These are phyloP conservation scores for Pachycephus smyrnensis DNA, from an alignment of 2,888 invertebrate species.

Conservation along the genomic window DNA sequence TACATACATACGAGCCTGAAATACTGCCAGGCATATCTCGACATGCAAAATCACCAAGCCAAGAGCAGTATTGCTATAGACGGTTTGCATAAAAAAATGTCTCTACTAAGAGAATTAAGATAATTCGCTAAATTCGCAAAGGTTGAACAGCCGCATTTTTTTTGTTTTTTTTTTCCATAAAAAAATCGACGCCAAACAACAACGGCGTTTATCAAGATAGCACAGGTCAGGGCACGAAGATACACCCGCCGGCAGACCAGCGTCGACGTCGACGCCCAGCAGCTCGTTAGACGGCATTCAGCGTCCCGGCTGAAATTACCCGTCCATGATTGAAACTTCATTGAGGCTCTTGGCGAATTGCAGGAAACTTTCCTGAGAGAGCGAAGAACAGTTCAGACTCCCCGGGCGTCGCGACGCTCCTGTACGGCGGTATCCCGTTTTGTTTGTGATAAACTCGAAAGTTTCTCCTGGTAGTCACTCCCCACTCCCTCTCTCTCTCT, in stretches of 20 bases:
- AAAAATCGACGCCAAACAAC: neutral
- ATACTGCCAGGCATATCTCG: neutral
- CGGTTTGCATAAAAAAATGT: no score
- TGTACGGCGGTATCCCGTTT: neutral
- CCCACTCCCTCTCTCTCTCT: no score
- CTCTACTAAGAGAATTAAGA: neutral
- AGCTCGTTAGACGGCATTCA: slow-evolving; percentile 38
- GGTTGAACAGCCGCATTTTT: neutral
- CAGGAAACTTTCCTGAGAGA: slow-evolving; percentile 27
- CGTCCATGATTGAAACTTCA: slow-evolving; percentile 38
- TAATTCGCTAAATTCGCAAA: neutral
- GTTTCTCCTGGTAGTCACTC: neutral
- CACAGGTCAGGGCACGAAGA: neutral
- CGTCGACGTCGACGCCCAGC: neutral
- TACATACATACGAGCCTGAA: neutral
- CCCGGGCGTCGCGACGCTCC: neutral
- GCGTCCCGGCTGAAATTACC: slow-evolving; percentile 34
- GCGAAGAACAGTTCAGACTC: neutral
- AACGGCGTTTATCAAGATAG: neutral
- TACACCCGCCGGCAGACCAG: neutral
- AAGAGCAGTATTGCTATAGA: no score
- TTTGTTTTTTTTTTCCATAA: no score
- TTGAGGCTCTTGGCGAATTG: slow-evolving; percentile 33
- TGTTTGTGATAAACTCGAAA: neutral
- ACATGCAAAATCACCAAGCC: neutral